A percentile compares a stretch with the other conserved stretches of the same genome.
Conservation (phyloP, 2,113 vertebrate species). For the Pollachius pollachius region DNA sequence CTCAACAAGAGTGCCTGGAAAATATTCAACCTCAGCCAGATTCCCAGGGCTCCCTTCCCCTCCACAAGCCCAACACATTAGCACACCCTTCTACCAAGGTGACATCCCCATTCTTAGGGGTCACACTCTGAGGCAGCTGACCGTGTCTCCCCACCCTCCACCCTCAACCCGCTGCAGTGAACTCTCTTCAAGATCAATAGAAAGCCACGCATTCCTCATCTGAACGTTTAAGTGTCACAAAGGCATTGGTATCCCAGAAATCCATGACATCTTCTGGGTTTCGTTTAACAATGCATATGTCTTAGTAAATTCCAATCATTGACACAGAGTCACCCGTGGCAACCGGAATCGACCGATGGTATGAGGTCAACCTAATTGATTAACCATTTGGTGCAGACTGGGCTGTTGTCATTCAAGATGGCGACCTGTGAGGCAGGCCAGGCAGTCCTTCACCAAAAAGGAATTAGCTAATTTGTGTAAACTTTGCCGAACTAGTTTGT, state of each 20-base stretch:
- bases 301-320: slow-evolving; percentile 64
- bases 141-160: slow-evolving; percentile 11
- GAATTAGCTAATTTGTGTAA: slow-evolving; percentile 12
- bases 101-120: slow-evolving; percentile 39
- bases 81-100: slow-evolving; percentile 11
- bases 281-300: slow-evolving; percentile 45
- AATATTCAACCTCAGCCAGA: slow-evolving; percentile 12
- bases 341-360: slow-evolving; percentile 58
- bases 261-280: slow-evolving; percentile 52
- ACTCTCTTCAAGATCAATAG: slow-evolving; percentile 67
- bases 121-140: slow-evolving; percentile 25
- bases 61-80: no score
- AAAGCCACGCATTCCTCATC: slow-evolving; percentile 56
- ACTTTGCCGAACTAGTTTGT: slow-evolving; percentile 29
- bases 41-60: neutral
- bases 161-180: slow-evolving; percentile 35
- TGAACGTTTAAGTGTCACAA: slow-evolving; percentile 51
- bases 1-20: neutral
- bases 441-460: slow-evolving; percentile 14
- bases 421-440: slow-evolving; percentile 16
- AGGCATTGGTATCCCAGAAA: slow-evolving; percentile 61
- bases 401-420: slow-evolving; percentile 53
- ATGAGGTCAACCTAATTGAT: slow-evolving; percentile 31
- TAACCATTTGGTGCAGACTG: slow-evolving; percentile 47
- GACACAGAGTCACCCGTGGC: slow-evolving; percentile 50